Base-by-base conservation (phyloP, 2,113 vertebrate genomes). In the Oryzias woworae region DNA sequence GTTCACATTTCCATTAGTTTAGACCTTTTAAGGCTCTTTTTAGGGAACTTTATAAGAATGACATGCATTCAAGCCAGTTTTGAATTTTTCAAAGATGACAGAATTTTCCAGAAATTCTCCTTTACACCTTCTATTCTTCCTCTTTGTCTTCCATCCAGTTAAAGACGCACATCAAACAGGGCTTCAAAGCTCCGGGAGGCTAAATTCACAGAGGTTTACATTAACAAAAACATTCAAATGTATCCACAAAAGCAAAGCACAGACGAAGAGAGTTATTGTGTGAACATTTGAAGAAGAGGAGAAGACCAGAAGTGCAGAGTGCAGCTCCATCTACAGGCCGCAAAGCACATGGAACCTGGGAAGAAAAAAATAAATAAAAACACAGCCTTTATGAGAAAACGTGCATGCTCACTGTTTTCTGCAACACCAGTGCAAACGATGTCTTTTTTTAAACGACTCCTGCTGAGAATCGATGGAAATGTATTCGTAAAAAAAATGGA, bases 241-340 rank as follows among this genome's bases (percentile, higher is more conserved):
- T 52, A 55, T 69, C 54, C 26, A 84, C 78, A 89, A 75, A 78
- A 7, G 26, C 36, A 63, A 12, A 42, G 52, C 42, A 26, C 14
- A 81, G 84, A 46, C 82, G 80, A 23, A 22, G 75, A 55, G 80
- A 92, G 95, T 93, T 94, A 95, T 95, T 66, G 90, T 91, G 77
- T 87, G 81, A 77, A 58, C 53, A 0, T 42, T 28, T 28, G 36
- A 36, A 13, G 59, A 76, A 67, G 64, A 53, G 58, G 57, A 51
- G 45, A 64, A 42, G 69, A 50, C 91, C 92, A 91, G 93, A 96
- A 94, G 83, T 42, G 93, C 87, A 96, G 96, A 93, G 90, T 90
- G 87, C 74, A 96, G 95, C 94, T 83, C 96, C 97, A 96, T 92
- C 97, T 98, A 96, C 96, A 96, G 97, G 95, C 90, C 6, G 14